Percentiles rank a stretch among this genome's conserved stretches.
These are phyloP conservation scores for Himalopsyche kuldschensis DNA, from an alignment of 2,888 invertebrate genomes.

Conservation along the genomic window DNA sequence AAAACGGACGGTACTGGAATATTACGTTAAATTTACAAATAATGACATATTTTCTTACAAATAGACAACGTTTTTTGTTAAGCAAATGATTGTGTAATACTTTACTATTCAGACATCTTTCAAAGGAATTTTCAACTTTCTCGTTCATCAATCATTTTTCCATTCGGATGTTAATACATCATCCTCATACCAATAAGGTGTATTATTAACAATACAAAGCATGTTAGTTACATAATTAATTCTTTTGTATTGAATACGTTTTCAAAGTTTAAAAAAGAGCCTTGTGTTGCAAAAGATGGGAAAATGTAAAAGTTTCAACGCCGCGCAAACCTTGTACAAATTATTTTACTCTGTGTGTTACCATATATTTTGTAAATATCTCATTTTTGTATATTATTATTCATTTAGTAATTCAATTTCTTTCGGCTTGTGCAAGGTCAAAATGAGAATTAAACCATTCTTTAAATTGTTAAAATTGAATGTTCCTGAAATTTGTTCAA, in stretches of 20 bases:
- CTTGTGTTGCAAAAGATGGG: neutral
- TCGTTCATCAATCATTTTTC: neutral
- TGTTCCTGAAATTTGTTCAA: too few species aligned
- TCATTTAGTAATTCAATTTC: too few species aligned
- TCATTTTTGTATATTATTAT: too few species aligned
- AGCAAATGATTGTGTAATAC: neutral
- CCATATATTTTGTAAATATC: too few species aligned
- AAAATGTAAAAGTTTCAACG: neutral
- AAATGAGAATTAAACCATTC: too few species aligned
- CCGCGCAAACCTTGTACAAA: too few species aligned
- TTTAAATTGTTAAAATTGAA: too few species aligned
- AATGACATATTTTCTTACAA: neutral
- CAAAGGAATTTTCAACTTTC: neutral
- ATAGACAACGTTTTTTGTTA: neutral
- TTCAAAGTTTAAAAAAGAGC: neutral
- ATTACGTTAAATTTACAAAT: neutral
- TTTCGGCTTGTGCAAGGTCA: too few species aligned
- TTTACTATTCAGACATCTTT: neutral
- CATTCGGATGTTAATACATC: neutral
- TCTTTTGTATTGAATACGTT: neutral
- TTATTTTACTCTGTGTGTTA: too few species aligned
- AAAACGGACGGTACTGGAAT: neutral
- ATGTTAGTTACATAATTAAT: neutral
- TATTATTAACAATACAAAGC: neutral
- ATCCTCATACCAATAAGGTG: neutral